phyloP scores from a whole-genome alignment of 2,797 vertebrate species.

The Poliocrania exsul region DNA sequence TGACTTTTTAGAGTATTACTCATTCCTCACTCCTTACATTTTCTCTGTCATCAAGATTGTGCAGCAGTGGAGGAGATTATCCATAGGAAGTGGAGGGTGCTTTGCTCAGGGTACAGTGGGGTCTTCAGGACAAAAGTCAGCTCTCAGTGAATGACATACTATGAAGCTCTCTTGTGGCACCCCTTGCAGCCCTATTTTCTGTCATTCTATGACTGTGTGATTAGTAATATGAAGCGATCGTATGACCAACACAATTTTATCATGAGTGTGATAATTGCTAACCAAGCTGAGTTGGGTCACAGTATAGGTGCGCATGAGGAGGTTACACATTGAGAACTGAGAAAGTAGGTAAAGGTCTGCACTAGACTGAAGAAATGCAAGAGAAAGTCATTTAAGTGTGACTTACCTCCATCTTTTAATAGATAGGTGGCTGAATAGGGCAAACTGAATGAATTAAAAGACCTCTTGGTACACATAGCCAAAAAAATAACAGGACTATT shows the following conservation, averaged over 20 bases:
- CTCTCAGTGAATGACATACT: background rate
- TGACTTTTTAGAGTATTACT: background rate
- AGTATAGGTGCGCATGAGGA: rapidly evolving
- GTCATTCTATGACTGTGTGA: background rate
- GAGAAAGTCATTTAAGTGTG: background rate
- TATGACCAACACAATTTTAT: background rate
- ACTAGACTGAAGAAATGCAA: background rate
- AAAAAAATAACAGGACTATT: background rate
- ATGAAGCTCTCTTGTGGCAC: background rate
- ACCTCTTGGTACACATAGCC: background rate
- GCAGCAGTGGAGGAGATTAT: rapidly evolving
- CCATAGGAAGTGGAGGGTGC: rapidly evolving
- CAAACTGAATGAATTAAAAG: background rate
- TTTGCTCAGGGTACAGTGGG: rapidly evolving
- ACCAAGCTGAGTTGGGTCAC: rapidly evolving
- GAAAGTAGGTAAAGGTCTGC: background rate
- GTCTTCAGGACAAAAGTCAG: background rate
- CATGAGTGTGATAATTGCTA: background rate
- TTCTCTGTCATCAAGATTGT: background rate
- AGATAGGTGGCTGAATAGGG: background rate
- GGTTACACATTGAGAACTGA: background rate
- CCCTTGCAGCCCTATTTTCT: background rate
- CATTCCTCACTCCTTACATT: background rate
- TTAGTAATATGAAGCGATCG: background rate
- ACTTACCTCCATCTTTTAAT: background rate